A percentile compares a stretch with the other conserved stretches of the same genome.
Conservation (phyloP, 2,797 vertebrate genomes). For the Cossypha polioptera region DNA sequence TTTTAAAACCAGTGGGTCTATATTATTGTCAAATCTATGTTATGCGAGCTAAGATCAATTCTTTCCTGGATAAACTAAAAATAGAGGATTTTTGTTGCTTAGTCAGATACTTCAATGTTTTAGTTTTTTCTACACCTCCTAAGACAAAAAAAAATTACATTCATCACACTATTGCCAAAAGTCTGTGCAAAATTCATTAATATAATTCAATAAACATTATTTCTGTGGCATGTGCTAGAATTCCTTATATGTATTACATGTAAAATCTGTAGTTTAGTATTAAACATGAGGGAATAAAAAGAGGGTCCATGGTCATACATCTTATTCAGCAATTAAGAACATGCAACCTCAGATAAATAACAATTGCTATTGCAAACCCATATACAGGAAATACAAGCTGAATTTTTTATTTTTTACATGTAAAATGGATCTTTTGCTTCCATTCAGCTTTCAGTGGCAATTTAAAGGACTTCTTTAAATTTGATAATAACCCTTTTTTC, state of each 20-base stretch:
- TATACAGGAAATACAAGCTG: not conserved
- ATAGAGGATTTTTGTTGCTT: not conserved
- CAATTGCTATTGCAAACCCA: not conserved
- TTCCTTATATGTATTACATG: not conserved
- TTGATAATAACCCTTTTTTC: rapidly evolving
- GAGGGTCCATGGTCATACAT: not conserved
- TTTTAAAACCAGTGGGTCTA: not conserved
- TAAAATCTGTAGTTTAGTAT: not conserved
- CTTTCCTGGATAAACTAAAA: not conserved
- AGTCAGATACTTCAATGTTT: not conserved
- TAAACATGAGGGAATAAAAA: not conserved
- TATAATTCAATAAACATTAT: not conserved
- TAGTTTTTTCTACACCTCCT: not conserved
- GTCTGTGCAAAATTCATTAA: not conserved
- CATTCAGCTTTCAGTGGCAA: not conserved
- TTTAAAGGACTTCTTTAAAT: not conserved
- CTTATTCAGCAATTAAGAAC: not conserved
- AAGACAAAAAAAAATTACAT: not conserved
- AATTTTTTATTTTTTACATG: not conserved
- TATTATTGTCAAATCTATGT: not conserved
- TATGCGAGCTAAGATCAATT: not conserved
- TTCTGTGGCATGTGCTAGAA: not conserved
- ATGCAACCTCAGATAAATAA: not conserved
- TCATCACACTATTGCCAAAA: not conserved
- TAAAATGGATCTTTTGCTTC: not conserved